A percentile compares a stretch with the other conserved stretches of the same genome.
phyloP scores from a whole-genome alignment of 1,140 invertebrate species.

The Anagrus nilaparvatae region DNA sequence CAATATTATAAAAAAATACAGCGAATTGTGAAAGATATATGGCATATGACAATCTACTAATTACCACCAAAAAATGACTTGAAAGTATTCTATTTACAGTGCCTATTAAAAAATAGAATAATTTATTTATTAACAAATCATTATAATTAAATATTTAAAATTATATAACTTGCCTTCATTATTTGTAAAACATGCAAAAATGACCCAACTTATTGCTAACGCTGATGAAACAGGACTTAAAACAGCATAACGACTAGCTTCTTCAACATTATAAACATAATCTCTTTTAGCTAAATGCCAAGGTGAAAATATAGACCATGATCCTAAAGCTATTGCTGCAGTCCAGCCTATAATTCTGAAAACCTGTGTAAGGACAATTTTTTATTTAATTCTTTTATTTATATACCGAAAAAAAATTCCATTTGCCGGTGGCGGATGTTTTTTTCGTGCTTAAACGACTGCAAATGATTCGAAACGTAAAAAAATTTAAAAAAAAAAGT shows the following conservation, averaged over 20 bases:
- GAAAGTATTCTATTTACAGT: constrained; percentile 54
- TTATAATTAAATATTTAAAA: not conserved
- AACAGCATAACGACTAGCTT: constrained; percentile 54
- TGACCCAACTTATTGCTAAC: constrained; percentile 51
- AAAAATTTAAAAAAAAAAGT: no score
- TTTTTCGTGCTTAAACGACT: no score
- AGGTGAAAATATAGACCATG: constrained; percentile 50
- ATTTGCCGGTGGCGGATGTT: no score
- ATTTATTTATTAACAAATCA: not conserved
- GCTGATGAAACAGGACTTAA: constrained; percentile 53
- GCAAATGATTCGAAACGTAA: no score
- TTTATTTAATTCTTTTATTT: no score
- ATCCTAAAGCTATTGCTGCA: constrained; percentile 38
- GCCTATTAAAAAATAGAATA: constrained; percentile 36
- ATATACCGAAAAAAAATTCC: no score
- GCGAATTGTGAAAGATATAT: constrained; percentile 66
- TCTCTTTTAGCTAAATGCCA: constrained; percentile 45
- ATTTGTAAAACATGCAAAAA: constrained; percentile 51
- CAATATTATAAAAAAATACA: constrained; percentile 53
- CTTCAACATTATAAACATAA: constrained; percentile 49
- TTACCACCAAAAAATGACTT: constrained; percentile 50
- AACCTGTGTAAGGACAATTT: no score
- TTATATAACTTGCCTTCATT: constrained; percentile 40
- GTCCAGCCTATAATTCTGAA: constrained; percentile 47
- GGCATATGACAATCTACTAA: constrained; percentile 62